These are phyloP conservation scores for Hirundichthys speculiger DNA, from an alignment of 2,113 vertebrate genomes.

Conservation along the genomic window DNA sequence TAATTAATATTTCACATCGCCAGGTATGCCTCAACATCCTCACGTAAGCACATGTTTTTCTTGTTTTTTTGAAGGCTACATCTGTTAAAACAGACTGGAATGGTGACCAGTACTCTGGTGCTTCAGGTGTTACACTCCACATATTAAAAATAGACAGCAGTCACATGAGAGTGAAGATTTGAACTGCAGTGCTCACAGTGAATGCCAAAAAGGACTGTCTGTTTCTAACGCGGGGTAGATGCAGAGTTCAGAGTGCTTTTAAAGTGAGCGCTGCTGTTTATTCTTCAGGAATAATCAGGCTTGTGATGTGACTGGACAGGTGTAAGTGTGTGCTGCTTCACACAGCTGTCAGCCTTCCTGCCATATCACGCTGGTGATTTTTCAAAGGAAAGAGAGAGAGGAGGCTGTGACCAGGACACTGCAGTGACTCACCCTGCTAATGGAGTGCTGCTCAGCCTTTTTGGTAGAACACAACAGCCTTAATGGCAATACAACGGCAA, in stretches of 20 bases:
- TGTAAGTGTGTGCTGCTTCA: constrained; percentile 58
- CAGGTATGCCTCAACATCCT: neutral
- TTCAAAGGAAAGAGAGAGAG: constrained; percentile 35
- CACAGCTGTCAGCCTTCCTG: constrained; percentile 71
- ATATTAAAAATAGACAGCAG: constrained; percentile 38
- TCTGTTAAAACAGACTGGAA: neutral
- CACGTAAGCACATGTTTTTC: neutral
- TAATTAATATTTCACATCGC: too few relatives aligned
- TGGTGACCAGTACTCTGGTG: neutral
- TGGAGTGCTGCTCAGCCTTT: constrained; percentile 19
- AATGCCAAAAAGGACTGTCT: constrained; percentile 5
- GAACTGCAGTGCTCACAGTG: neutral
- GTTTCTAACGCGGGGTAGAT: constrained; percentile 10
- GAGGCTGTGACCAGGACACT: constrained; percentile 32
- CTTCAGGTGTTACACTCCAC: neutral
- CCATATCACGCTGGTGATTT: constrained; percentile 52
- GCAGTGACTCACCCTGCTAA: constrained; percentile 28
- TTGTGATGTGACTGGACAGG: constrained; percentile 68
- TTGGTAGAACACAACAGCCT: constrained; percentile 15
- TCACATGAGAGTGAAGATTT: constrained; percentile 7
- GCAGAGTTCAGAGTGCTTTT: constrained; percentile 10
- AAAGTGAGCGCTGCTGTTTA: constrained; percentile 37
- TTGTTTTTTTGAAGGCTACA: neutral
- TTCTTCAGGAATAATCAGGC: constrained; percentile 56
- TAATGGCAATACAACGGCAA: constrained; percentile 9